Conservation (phyloP, 2,113 vertebrate genomes). For the Lampris megalopsis region DNA sequence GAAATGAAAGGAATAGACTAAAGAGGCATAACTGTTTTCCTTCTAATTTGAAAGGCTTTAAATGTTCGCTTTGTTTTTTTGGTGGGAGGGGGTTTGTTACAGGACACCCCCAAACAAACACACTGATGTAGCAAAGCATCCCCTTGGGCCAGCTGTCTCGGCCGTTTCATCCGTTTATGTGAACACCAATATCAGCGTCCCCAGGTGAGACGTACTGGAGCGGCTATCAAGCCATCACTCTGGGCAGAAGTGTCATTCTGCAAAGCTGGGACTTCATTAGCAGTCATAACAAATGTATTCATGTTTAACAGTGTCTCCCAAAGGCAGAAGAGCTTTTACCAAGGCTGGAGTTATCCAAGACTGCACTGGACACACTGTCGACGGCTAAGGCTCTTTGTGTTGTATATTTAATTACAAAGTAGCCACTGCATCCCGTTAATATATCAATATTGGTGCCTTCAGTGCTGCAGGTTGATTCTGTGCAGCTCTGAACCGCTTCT, state of each 20-base stretch:
- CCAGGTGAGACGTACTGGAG: conserved; percentile 18
- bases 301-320: conserved; percentile 71
- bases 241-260: conserved; percentile 84
- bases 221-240: conserved; percentile 66
- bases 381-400: conserved; percentile 37
- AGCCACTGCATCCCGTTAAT: conserved; percentile 19
- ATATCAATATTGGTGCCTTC: conserved; percentile 11
- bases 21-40: not conserved
- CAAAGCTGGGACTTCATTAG: conserved; percentile 86
- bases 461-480: conserved; percentile 18
- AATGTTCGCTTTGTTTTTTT: not conserved
- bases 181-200: conserved; percentile 22
- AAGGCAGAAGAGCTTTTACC: conserved; percentile 77
- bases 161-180: conserved; percentile 20
- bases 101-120: not conserved
- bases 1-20: not conserved
- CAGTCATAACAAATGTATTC: conserved; percentile 85
- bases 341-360: conserved; percentile 45
- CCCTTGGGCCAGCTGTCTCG: not conserved
- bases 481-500: conserved; percentile 12
- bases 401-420: conserved; percentile 46
- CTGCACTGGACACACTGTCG: conserved; percentile 50
- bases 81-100: no score
- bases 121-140: not conserved
- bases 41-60: conserved; percentile 2